Percentiles rank a stretch among this genome's conserved stretches.
Conservation (phyloP, 2,797 vertebrate species). For the Clarias fuscus region DNA sequence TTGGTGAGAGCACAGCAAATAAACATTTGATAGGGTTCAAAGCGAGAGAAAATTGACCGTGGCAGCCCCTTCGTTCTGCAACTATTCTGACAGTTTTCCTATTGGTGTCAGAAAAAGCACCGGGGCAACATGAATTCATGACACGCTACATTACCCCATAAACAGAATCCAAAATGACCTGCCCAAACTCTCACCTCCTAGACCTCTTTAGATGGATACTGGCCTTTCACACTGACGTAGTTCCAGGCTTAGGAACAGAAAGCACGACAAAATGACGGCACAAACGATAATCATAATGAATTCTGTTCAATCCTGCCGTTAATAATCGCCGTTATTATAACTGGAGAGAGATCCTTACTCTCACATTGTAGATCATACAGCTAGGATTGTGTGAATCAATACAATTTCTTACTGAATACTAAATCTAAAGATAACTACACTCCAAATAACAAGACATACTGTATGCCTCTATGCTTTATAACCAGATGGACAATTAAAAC, state of each 20-base stretch:
- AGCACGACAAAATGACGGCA: no score
- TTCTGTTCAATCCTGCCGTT: neutral
- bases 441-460: neutral
- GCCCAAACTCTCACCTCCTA: constrained; percentile 44
- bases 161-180: constrained; percentile 61
- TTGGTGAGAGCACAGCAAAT: constrained; percentile 21
- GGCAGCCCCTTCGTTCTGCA: constrained; percentile 57
- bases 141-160: constrained; percentile 56
- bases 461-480: neutral
- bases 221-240: neutral
- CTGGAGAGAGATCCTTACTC: neutral
- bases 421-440: neutral
- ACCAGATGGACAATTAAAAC: neutral
- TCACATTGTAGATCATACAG: neutral
- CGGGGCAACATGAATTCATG: constrained; percentile 57
- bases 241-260: neutral
- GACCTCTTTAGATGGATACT: constrained; percentile 5
- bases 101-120: constrained; percentile 45
- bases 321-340: neutral
- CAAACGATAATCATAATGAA: no score
- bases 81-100: constrained; percentile 63
- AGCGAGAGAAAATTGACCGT: constrained; percentile 66
- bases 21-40: constrained; percentile 44
- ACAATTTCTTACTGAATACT: neutral
- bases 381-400: neutral